Evolutionary conservation across 2,113 vertebrate genomes (phyloP).

Genomic region (Agapornis roseicollis): DNA sequence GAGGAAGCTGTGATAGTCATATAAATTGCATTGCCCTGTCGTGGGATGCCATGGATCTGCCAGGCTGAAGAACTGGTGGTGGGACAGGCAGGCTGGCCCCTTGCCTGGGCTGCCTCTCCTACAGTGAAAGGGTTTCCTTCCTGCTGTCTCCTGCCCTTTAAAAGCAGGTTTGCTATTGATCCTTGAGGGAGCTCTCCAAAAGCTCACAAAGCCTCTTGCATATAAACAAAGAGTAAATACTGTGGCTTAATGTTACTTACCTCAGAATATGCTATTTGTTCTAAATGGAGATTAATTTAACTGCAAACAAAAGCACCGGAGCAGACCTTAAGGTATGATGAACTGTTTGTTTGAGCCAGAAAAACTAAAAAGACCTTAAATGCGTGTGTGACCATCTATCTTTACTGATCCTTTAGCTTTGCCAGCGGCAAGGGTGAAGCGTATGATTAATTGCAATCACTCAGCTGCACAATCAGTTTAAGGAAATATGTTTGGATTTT

Average conservation of each 20-base stretch:
- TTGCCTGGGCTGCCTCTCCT: neutral
- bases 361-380: neutral
- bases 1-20: fast-evolving
- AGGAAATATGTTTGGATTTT: neutral
- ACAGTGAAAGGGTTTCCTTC: neutral
- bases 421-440: neutral
- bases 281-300: neutral
- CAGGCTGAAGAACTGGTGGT: neutral
- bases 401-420: neutral
- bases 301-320: neutral
- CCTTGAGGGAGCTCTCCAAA: neutral
- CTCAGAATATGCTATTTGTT: conserved; percentile 39
- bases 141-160: neutral
- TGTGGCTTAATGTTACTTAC: neutral
- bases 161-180: neutral
- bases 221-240: conserved; percentile 34
- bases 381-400: neutral
- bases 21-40: neutral
- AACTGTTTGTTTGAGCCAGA: neutral
- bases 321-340: neutral
- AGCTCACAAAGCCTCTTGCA: conserved; percentile 36
- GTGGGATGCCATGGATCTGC: neutral
- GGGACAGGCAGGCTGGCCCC: neutral
- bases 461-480: neutral
- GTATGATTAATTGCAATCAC: neutral